Conservation (phyloP, 2,797 vertebrate species). For the Sebastes minor region DNA sequence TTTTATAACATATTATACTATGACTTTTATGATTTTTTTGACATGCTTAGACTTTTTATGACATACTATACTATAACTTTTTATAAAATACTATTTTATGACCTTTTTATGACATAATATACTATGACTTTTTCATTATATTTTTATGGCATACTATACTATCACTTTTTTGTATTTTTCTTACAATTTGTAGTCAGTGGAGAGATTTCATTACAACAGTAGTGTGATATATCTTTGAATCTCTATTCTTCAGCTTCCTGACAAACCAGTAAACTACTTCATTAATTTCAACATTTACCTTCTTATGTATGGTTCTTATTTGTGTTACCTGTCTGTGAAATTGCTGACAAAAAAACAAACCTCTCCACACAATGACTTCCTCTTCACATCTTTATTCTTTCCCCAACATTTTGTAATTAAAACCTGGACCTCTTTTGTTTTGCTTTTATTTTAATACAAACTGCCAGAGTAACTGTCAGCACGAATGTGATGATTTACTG, state of each 20-base stretch:
- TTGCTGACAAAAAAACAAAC: slow-evolving; percentile 3
- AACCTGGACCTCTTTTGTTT: slow-evolving; percentile 62
- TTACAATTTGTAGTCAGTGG: no score
- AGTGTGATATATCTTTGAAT: no score
- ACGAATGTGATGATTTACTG: slow-evolving; percentile 70
- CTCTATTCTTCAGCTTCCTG: background rate
- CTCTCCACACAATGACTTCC: slow-evolving; percentile 6
- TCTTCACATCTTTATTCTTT: slow-evolving; percentile 74
- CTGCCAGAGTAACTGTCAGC: slow-evolving; percentile 70
- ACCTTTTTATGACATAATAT: no score
- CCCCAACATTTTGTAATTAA: slow-evolving; percentile 70
- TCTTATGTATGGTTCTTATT: background rate
- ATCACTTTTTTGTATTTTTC: no score
- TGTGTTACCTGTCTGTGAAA: background rate
- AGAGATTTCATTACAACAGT: no score
- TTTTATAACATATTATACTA: no score
- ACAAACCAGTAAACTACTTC: background rate
- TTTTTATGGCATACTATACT: no score
- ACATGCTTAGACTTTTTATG: no score
- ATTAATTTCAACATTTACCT: background rate
- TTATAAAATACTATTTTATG: no score
- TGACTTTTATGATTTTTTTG: no score
- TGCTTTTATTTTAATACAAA: slow-evolving; percentile 63
- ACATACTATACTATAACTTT: no score
- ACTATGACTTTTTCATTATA: no score